A percentile compares a stretch with the other conserved stretches of the same genome.
Conservation (phyloP, 2,797 vertebrate species). For the Sebastes elongatus region DNA sequence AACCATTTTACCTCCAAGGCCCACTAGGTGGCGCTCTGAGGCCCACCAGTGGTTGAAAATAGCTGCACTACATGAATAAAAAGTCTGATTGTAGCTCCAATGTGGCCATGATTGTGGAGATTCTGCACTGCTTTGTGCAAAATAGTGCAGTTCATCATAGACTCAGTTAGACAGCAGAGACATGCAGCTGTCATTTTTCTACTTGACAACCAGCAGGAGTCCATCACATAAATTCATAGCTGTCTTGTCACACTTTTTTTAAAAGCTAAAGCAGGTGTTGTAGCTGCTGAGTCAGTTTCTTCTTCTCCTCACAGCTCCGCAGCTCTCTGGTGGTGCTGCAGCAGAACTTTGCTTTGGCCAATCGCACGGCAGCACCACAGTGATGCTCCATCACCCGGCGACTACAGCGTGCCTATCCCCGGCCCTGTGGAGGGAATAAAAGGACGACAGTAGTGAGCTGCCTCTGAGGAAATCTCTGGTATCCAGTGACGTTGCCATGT, state of each 20-base stretch:
- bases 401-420: background rate
- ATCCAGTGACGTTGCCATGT: slow-evolving; percentile 39
- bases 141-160: background rate
- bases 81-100: background rate
- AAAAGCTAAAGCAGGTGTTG: background rate
- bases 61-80: background rate
- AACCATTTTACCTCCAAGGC: too few species aligned
- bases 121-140: background rate
- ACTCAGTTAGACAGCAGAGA: background rate
- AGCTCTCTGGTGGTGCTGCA: slow-evolving; percentile 91
- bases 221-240: background rate
- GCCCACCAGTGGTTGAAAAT: too few species aligned
- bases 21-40: too few species aligned
- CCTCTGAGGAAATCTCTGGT: slow-evolving; percentile 46
- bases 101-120: background rate
- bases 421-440: background rate
- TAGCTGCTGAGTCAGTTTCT: background rate
- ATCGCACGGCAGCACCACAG: slow-evolving; percentile 76
- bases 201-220: background rate
- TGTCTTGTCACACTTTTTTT: background rate
- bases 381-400: slow-evolving; percentile 49
- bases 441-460: slow-evolving; percentile 6
- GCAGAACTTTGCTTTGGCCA: slow-evolving; percentile 89
- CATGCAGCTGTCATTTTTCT: background rate
- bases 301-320: slow-evolving; percentile 86